Evolutionary conservation across 2,797 vertebrate species (phyloP).

Genomic region (Pantherophis alleghaniensis): DNA sequence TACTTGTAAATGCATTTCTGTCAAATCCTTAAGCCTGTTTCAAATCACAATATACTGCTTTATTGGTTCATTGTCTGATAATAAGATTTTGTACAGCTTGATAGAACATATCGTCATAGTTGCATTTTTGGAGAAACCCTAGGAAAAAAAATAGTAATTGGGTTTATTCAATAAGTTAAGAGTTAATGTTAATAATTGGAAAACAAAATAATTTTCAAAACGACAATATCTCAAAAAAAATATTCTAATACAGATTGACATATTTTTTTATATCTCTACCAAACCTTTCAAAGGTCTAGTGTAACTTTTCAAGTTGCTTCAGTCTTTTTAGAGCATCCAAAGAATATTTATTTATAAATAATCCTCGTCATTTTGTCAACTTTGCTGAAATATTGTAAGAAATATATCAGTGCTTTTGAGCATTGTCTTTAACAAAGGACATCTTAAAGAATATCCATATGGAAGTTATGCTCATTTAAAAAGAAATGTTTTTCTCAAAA

Average conservation of each 20-base stretch:
- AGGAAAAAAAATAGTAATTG: not conserved
- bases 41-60: not conserved
- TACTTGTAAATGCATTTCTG: not conserved
- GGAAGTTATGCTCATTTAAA: rapidly evolving
- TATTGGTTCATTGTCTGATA: not conserved
- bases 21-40: not conserved
- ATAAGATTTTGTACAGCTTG: not conserved
- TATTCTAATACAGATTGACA: not conserved
- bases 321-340: not conserved
- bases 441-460: not conserved
- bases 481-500: rapidly evolving
- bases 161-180: not conserved
- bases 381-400: not conserved
- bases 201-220: not conserved
- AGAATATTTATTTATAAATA: not conserved
- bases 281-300: not conserved
- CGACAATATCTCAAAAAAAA: not conserved
- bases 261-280: not conserved
- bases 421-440: not conserved
- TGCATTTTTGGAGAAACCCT: not conserved
- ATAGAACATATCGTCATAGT: not conserved
- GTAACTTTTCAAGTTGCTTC: not conserved
- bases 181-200: not conserved
- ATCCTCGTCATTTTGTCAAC: not conserved
- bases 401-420: not conserved